Conservation (phyloP, 2,113 vertebrate genomes). For the Antechinus stuartii region DNA sequence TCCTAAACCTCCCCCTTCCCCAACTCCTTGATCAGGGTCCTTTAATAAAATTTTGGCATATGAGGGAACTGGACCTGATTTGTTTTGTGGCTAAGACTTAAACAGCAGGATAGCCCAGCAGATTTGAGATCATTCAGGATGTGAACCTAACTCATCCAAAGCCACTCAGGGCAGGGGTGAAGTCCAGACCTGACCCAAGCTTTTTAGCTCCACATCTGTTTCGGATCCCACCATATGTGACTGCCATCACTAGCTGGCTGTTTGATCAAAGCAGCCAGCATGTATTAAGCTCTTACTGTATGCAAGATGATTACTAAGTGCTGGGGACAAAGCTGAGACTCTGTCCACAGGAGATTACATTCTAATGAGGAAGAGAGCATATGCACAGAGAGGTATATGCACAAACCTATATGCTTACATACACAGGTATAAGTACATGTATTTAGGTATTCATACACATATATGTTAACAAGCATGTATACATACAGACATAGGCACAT, state of each 20-base stretch:
- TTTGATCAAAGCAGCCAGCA: not conserved
- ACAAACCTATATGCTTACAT: too few relatives aligned
- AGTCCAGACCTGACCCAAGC: not conserved
- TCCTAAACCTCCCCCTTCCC: not conserved
- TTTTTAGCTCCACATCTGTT: not conserved
- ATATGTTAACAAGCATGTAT: not conserved
- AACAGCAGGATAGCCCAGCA: not conserved
- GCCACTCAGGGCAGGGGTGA: not conserved
- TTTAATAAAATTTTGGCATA: not conserved
- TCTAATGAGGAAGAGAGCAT: not conserved
- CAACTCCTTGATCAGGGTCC: not conserved
- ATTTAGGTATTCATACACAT: not conserved
- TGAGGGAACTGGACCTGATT: not conserved
- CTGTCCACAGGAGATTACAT: not conserved
- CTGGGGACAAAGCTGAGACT: not conserved
- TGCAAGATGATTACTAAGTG: not conserved
- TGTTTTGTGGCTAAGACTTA: not conserved
- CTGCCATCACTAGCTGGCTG: not conserved
- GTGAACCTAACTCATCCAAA: not conserved
- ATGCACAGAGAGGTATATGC: not conserved
- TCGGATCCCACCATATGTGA: not conserved
- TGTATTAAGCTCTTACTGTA: not conserved
- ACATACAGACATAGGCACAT: not conserved
- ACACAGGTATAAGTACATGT: too few relatives aligned
- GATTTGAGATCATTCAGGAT: not conserved